Conservation (phyloP, 2,888 invertebrate genomes). For the Phragmatobia fuliginosa region DNA sequence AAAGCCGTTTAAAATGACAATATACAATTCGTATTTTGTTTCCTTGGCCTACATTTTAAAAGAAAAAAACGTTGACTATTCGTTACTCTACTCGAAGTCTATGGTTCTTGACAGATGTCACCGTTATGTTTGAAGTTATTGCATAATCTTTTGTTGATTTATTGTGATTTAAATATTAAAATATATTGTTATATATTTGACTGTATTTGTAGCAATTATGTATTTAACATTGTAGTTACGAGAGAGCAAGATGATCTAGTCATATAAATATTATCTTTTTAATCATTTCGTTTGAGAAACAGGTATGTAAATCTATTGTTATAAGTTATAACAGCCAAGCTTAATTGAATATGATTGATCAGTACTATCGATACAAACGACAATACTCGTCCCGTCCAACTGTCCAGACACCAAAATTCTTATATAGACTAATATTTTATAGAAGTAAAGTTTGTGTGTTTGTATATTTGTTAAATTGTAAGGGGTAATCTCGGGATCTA, state of each 20-base stretch:
- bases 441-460: too few species aligned
- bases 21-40: background rate
- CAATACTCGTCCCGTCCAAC: too few species aligned
- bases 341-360: background rate
- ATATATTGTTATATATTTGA: constrained; percentile 1
- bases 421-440: too few species aligned
- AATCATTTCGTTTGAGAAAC: background rate
- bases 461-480: too few species aligned
- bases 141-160: constrained; percentile 7
- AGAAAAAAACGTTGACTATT: constrained; percentile 10
- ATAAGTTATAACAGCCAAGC: background rate
- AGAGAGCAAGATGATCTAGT: constrained; percentile 8
- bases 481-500: too few species aligned
- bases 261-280: constrained; percentile 1
- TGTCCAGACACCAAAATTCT: too few species aligned
- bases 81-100: background rate
- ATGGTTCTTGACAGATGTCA: constrained; percentile 37
- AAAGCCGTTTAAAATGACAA: background rate
- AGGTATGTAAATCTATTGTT: background rate
- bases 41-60: constrained; percentile 7
- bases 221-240: constrained; percentile 5
- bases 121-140: constrained; percentile 21
- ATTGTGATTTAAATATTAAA: constrained; percentile 11
- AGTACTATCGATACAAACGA: too few species aligned
- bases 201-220: background rate